Evolutionary conservation across 2,888 invertebrate genomes (phyloP).

Genomic region (Catotricha subobsoleta): DNA sequence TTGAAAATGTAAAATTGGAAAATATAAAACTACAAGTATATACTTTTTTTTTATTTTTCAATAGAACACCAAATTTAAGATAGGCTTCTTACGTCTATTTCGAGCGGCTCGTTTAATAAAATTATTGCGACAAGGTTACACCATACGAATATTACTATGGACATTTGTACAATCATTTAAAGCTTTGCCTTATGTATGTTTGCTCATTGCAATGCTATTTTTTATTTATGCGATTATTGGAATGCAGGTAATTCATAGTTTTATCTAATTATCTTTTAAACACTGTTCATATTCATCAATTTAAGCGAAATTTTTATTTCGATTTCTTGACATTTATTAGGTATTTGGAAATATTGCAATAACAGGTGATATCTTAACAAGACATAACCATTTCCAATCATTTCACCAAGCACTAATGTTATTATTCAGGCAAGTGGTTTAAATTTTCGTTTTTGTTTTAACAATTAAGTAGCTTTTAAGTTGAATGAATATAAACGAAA

Average conservation of each 20-base stretch:
- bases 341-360: background rate
- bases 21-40: too few species aligned
- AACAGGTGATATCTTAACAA: background rate
- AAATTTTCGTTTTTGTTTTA: background rate
- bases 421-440: background rate
- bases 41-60: background rate
- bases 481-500: too few species aligned
- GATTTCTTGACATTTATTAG: background rate
- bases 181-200: slow-evolving; percentile 99
- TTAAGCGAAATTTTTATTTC: background rate
- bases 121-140: slow-evolving; percentile 97
- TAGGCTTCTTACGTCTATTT: slow-evolving; percentile 96
- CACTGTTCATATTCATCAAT: background rate
- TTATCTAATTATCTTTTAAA: background rate
- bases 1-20: too few species aligned
- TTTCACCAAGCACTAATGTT: background rate
- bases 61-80: slow-evolving; percentile 88
- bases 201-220: slow-evolving; percentile 99
- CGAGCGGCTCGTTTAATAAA: slow-evolving; percentile 98
- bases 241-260: slow-evolving; percentile 66
- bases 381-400: slow-evolving; percentile 2
- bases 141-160: slow-evolving; percentile 98
- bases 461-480: too few species aligned
- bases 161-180: slow-evolving; percentile 99
- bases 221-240: slow-evolving; percentile 99